Conservation (phyloP, 2,888 invertebrate species). For the Metallyticus violacea region DNA sequence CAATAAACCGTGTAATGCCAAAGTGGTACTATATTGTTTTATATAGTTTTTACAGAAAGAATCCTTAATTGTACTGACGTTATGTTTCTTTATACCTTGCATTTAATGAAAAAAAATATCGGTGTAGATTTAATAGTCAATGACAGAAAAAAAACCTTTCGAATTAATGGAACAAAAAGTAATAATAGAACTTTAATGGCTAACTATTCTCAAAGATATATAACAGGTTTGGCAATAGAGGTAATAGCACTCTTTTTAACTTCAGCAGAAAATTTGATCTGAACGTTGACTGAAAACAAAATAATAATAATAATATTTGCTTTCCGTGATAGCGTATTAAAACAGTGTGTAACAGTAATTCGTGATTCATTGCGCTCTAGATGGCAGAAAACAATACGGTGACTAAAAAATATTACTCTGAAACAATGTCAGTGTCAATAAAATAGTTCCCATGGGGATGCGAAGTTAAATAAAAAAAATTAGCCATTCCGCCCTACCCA, state of each 20-base stretch:
- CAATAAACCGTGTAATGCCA: no score
- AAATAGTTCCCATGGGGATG: constrained; percentile 9
- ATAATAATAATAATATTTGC: neutral
- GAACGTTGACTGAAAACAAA: neutral
- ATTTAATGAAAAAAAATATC: no score
- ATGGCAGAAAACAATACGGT: neutral
- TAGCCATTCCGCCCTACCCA: neutral
- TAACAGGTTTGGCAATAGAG: neutral
- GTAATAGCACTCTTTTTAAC: neutral
- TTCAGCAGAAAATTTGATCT: neutral
- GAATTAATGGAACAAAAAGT: no score
- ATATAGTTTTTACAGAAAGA: no score
- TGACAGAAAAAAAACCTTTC: no score
- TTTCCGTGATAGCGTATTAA: neutral
- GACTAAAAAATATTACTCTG: neutral
- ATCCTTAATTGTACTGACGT: no score
- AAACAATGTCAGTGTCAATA: neutral
- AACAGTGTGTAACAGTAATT: neutral
- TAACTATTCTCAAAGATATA: no score
- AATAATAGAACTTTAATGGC: no score
- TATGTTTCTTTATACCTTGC: no score
- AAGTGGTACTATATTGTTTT: no score
- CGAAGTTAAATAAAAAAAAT: constrained; percentile 2
- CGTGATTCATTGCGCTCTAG: neutral
- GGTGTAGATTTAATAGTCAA: no score